These are phyloP conservation scores for Philopotamus ludificatus DNA, from an alignment of 1,140 invertebrate species.

Conservation along the genomic window DNA sequence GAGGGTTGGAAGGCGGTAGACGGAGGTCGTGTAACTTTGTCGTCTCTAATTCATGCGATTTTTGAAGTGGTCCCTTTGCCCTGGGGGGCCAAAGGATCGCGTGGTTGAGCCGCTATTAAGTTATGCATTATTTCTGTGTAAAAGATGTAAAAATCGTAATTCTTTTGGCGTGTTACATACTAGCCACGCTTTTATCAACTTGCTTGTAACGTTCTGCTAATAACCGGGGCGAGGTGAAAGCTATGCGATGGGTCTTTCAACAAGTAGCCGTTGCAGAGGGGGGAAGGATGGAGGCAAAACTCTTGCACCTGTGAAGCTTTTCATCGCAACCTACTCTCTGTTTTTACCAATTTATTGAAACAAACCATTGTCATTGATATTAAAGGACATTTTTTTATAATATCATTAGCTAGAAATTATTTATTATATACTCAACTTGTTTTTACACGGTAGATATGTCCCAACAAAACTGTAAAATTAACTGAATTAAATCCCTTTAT, in stretches of 20 bases:
- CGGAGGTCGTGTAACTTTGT: background rate
- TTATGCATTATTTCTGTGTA: slow-evolving; percentile 7
- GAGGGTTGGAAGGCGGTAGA: too few relatives aligned
- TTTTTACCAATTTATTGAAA: too few relatives aligned
- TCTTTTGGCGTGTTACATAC: slow-evolving; percentile 8
- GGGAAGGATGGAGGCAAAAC: too few relatives aligned
- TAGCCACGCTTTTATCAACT: slow-evolving; percentile 3
- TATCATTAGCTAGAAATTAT: too few relatives aligned
- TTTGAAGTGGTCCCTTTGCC: slow-evolving; percentile 10
- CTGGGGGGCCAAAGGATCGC: background rate
- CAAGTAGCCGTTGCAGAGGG: background rate
- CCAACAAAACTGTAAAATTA: too few relatives aligned
- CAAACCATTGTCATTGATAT: too few relatives aligned
- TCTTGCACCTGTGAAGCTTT: background rate
- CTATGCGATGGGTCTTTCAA: background rate
- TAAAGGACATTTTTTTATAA: too few relatives aligned
- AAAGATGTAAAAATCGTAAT: slow-evolving; percentile 11
- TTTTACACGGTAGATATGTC: too few relatives aligned
- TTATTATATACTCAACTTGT: too few relatives aligned
- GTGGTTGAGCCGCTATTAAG: slow-evolving; percentile 2
- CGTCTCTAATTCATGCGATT: slow-evolving; percentile 8
- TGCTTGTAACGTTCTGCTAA: background rate
- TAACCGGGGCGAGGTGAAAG: background rate
- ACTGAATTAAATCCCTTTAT: too few relatives aligned
- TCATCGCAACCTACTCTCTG: background rate